Evolutionary conservation across 2,888 invertebrate genomes (phyloP).

Genomic region (Apotomis capreana): DNA sequence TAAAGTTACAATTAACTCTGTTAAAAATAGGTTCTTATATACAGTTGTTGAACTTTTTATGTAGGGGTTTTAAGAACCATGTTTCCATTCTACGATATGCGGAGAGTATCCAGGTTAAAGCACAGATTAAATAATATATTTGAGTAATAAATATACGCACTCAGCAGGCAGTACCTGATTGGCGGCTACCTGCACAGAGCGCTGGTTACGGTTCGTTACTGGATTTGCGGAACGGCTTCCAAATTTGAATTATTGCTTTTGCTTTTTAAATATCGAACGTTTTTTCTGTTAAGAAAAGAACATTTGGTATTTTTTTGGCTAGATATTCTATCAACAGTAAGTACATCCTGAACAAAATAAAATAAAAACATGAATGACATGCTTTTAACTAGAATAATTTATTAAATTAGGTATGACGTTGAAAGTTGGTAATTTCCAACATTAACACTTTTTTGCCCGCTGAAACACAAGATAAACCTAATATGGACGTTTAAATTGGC

Average conservation of each 20-base stretch:
- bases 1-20: no score
- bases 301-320: background rate
- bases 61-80: no score
- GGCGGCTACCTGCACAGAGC: constrained; percentile 54
- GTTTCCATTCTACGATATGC: no score
- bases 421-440: background rate
- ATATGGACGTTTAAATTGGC: background rate
- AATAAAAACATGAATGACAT: no score
- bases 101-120: no score
- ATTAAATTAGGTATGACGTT: no score
- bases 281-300: constrained; percentile 13
- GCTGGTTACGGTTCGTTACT: constrained; percentile 72
- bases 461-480: background rate
- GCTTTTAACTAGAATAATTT: no score
- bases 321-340: background rate
- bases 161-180: constrained; percentile 42
- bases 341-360: background rate
- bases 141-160: background rate
- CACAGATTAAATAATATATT: no score
- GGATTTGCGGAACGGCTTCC: constrained; percentile 71
- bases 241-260: constrained; percentile 71
- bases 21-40: no score
- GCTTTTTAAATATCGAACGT: constrained; percentile 43
- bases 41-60: no score
- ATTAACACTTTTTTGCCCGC: background rate